Evolutionary conservation across 2,888 invertebrate species (phyloP).

Genomic region (Coelinius sp.): DNA sequence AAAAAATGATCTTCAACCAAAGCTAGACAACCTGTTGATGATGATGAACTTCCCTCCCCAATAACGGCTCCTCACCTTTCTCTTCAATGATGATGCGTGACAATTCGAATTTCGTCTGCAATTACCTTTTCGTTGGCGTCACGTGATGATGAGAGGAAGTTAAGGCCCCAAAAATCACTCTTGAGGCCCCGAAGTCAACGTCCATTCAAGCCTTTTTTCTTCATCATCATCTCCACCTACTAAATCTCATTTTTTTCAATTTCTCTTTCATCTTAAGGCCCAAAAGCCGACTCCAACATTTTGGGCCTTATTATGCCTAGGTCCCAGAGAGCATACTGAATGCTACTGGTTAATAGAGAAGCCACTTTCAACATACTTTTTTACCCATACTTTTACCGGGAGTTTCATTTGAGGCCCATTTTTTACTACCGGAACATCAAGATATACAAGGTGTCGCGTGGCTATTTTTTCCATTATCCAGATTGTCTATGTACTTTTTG

Average conservation of each 20-base stretch:
- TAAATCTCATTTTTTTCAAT: constrained; percentile 31
- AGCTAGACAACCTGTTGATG: constrained; percentile 14
- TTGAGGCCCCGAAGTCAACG: constrained; percentile 49
- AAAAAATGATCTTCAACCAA: neutral
- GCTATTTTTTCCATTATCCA: constrained; percentile 49
- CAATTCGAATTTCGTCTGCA: constrained; percentile 60
- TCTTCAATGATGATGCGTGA: constrained; percentile 60
- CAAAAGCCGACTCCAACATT: constrained; percentile 36
- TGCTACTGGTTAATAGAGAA: constrained; percentile 47
- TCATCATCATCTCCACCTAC: constrained; percentile 22
- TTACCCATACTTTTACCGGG: constrained; percentile 4
- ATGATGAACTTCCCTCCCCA: constrained; percentile 24
- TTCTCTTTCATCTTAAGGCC: constrained; percentile 26
- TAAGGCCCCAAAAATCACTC: constrained; percentile 49
- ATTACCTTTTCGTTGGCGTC: constrained; percentile 50
- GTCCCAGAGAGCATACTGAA: constrained; percentile 38
- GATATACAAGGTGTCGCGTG: constrained; percentile 52
- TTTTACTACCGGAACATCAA: constrained; percentile 44
- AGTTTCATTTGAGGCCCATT: neutral
- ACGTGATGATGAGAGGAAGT: constrained; percentile 40
- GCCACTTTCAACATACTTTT: constrained; percentile 37
- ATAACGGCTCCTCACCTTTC: constrained; percentile 39
- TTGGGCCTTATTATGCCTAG: constrained; percentile 38
- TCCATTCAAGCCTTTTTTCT: constrained; percentile 40
- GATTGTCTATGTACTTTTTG: neutral